Percentiles rank a stretch among this genome's conserved stretches.
Conservation (phyloP, 2,797 vertebrate genomes). For the Garrulus glandarius region DNA sequence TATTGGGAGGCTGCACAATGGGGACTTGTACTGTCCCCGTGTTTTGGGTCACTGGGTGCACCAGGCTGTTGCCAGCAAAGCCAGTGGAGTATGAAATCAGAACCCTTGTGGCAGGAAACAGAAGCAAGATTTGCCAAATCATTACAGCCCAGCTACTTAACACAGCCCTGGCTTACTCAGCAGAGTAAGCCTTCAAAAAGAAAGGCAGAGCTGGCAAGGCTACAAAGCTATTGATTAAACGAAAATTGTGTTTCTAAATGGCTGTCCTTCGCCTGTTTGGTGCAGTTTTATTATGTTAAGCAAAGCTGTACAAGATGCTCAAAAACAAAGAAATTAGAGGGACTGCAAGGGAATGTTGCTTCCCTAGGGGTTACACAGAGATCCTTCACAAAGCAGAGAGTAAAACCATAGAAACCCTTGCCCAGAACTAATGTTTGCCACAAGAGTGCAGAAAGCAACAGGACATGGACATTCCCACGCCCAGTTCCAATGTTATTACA, state of each 20-base stretch:
- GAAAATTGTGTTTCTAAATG: conserved; percentile 30
- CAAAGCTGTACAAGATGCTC: conserved; percentile 42
- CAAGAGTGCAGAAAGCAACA: neutral
- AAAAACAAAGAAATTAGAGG: conserved; percentile 21
- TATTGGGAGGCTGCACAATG: conserved; percentile 56
- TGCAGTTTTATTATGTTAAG: conserved; percentile 13
- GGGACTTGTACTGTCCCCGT: conserved; percentile 12
- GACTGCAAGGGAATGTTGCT: neutral
- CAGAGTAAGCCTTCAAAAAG: conserved; percentile 42
- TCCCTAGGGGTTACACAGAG: neutral
- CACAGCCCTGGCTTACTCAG: conserved; percentile 51
- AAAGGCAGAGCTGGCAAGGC: conserved; percentile 40
- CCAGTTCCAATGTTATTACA: neutral
- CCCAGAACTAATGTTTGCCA: conserved; percentile 3
- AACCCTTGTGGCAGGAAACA: conserved; percentile 40
- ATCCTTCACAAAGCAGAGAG: neutral
- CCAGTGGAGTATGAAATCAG: conserved; percentile 62
- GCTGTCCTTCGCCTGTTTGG: neutral
- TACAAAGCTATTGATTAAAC: conserved; percentile 57
- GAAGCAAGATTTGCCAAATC: conserved; percentile 56
- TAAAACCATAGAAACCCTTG: conserved; percentile 13
- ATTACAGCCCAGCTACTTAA: conserved; percentile 62
- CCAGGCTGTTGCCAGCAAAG: conserved; percentile 33
- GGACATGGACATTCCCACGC: neutral
- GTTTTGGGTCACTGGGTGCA: conserved; percentile 40